Percentiles rank a stretch among this genome's conserved stretches.
These are phyloP conservation scores for Papilio polytes DNA, from an alignment of 1,140 invertebrate species.

Conservation along the genomic window DNA sequence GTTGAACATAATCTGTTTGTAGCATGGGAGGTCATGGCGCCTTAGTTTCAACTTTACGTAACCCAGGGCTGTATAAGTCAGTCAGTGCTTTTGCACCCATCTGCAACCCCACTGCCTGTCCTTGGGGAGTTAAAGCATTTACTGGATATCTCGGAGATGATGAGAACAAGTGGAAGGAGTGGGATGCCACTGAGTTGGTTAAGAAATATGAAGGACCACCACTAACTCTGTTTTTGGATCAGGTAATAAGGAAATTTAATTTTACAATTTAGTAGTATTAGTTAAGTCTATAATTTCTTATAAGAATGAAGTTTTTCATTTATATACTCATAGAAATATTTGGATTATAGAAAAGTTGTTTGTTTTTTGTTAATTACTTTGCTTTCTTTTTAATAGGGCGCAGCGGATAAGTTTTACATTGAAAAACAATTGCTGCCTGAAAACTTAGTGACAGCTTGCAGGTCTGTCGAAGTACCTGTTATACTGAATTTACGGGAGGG, in stretches of 20 bases:
- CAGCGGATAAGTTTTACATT: constrained; percentile 92
- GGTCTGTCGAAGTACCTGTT: constrained; percentile 88
- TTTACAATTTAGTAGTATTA: not conserved
- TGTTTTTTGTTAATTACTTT: not conserved
- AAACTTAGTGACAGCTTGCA: constrained; percentile 90
- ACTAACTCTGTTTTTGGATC: constrained; percentile 94
- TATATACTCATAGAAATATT: too few relatives aligned
- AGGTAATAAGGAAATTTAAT: constrained; percentile 84
- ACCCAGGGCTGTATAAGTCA: constrained; percentile 94
- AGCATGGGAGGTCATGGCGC: constrained; percentile 99
- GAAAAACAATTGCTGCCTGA: constrained; percentile 93
- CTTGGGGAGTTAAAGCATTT: constrained; percentile 96
- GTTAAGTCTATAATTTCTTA: not conserved
- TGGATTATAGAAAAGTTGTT: not conserved
- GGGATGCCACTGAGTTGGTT: constrained; percentile 95
- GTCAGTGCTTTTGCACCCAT: constrained; percentile 99
- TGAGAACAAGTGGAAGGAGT: constrained; percentile 90
- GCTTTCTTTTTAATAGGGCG: constrained; percentile 86
- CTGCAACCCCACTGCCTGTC: constrained; percentile 92
- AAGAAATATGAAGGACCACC: constrained; percentile 94
- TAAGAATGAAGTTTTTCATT: not conserved
- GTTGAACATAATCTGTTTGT: not conserved
- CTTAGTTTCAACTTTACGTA: constrained; percentile 95
- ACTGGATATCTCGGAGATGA: constrained; percentile 92
- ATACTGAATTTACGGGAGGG: constrained; percentile 92